Base-by-base conservation (phyloP, 1,140 invertebrate species). In the Drosophila seguyi region DNA sequence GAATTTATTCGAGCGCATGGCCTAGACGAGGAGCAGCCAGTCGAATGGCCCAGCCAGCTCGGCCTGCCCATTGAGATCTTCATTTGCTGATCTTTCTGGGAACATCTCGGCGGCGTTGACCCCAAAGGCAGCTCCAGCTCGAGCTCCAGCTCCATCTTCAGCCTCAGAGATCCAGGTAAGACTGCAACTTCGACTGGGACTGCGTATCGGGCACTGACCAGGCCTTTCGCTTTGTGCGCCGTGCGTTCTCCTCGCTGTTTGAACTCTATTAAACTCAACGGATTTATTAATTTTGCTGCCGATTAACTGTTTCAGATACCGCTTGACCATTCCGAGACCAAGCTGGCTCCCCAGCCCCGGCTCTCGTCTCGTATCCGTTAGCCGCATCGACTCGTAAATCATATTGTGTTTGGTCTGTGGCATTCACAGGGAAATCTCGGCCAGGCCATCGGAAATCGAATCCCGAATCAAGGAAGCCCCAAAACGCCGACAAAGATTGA, bases 61-160 rank as follows among this genome's bases (percentile, higher is more conserved):
- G 53, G 66, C 52, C 65, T 22, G 68, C 68, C 68, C 81, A 90
- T 91, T 91, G 88, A 91, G 88, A 91, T 91, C 88, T 91, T 91
- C 88, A 91, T 91, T 91, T 91, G 81, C 78, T 91, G 88, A 91
- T 91, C 88, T 91, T 81, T 87, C 81, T 91, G 88, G 88, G 88
- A 91, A 91, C 88, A 91, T 91, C 88, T 91, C 79, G 66, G 82
- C 85, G 86, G 81, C 78, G 81, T 75, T 88, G 85, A 88, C 85
- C 85, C 85, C 85, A 90, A 88, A 84, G 84, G 83, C 75, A 79
- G 48, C 72, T 42, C 41, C 56, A 66, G 50, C 62, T 14, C 62
- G 27, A 58, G 57, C 47, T 56, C 38, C 27, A 48, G 20, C 44
- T 34, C 16, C 66, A 73, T 29, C 68, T 39, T 60, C 25, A 20